A percentile compares a stretch with the other conserved stretches of the same genome.
Conservation (phyloP, 2,888 invertebrate species). For the Axea sp. region DNA sequence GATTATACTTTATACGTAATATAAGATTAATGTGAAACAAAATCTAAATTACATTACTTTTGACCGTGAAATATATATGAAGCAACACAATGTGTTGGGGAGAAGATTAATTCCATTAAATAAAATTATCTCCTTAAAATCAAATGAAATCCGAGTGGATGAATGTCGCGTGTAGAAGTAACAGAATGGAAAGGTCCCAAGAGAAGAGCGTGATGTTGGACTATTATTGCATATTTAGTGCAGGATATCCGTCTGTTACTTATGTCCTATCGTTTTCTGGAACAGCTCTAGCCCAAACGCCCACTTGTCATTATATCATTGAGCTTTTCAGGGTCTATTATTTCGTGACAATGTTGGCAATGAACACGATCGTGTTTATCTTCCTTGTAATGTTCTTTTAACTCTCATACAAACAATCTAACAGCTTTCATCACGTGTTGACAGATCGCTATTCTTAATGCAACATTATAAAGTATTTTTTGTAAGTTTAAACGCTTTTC, state of each 20-base stretch:
- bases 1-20: no score
- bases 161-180: conserved; percentile 44
- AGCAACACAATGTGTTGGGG: no score
- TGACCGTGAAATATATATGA: no score
- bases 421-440: no score
- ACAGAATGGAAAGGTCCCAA: conserved; percentile 54
- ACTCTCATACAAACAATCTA: conserved; percentile 11
- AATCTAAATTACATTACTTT: background rate
- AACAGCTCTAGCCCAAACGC: conserved; percentile 66
- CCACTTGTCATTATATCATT: conserved; percentile 73
- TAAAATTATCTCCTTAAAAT: conserved; percentile 21
- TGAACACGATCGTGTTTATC: conserved; percentile 42
- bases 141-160: conserved; percentile 31
- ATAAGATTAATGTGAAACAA: no score
- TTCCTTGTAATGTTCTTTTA: conserved; percentile 11
- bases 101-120: conserved; percentile 26
- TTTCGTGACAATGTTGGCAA: conserved; percentile 54
- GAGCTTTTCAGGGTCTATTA: conserved; percentile 65
- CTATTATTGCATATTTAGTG: conserved; percentile 72
- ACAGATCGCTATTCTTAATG: no score
- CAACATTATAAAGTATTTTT: no score
- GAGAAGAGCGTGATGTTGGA: conserved; percentile 70
- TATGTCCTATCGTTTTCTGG: conserved; percentile 71
- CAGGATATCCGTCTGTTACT: conserved; percentile 74
- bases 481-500: no score